Evolutionary conservation across 2,113 vertebrate species (phyloP).

Genomic region (Alouatta palliata): DNA sequence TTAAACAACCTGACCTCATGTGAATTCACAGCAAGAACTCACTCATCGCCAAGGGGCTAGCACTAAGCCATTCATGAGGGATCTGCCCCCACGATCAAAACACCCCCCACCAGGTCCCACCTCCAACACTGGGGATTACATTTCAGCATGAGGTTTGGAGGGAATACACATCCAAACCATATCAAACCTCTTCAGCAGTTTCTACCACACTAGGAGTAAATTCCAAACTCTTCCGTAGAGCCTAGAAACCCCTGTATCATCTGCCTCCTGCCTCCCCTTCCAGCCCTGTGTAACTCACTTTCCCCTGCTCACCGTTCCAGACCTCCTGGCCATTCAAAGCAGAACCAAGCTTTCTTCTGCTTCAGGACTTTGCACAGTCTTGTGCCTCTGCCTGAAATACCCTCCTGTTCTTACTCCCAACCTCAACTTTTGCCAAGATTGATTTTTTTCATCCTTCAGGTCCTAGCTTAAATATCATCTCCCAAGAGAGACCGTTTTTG

Average conservation of each 20-base stretch:
- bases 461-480: not conserved
- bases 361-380: not conserved
- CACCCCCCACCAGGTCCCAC: too few species aligned
- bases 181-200: not conserved
- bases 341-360: not conserved
- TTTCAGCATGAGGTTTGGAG: too few species aligned
- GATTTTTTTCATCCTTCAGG: not conserved
- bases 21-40: too few species aligned
- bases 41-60: too few species aligned
- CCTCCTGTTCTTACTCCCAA: not conserved
- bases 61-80: too few species aligned
- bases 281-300: too few species aligned
- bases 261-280: not conserved
- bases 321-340: not conserved
- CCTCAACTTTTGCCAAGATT: not conserved
- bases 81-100: too few species aligned
- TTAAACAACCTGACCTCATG: too few species aligned
- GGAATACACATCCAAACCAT: too few species aligned
- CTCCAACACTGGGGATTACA: too few species aligned
- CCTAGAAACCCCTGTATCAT: not conserved
- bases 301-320: accelerated
- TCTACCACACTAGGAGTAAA: not conserved
- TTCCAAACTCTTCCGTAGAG: not conserved
- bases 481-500: not conserved
- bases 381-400: not conserved